A percentile compares a stretch with the other conserved stretches of the same genome.
These are phyloP conservation scores for Hassar affinis DNA, from an alignment of 2,113 vertebrate species.

Conservation along the genomic window DNA sequence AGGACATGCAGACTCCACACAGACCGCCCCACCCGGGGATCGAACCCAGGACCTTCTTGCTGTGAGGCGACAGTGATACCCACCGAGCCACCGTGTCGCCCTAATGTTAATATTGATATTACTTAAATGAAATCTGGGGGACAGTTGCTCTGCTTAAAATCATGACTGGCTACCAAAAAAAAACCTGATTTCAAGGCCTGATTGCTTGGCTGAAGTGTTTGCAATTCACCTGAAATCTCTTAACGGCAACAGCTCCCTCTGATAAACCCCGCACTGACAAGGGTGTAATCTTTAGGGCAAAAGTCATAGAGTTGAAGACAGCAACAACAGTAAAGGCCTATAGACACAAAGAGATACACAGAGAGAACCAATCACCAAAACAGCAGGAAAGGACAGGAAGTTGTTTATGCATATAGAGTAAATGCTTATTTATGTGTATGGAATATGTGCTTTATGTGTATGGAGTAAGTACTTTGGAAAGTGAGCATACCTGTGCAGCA, in stretches of 20 bases:
- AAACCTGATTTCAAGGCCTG: background rate
- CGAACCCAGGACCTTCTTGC: no score
- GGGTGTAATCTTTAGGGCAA: constrained; percentile 77
- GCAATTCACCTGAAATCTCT: constrained; percentile 75
- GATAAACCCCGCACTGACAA: constrained; percentile 74
- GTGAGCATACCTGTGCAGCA: constrained; percentile 72
- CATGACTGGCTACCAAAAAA: background rate
- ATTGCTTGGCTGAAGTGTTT: background rate
- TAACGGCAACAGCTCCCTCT: constrained; percentile 74
- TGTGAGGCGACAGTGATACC: no score
- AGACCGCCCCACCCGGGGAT: no score
- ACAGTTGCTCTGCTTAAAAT: background rate
- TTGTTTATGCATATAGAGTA: background rate
- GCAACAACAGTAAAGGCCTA: constrained; percentile 80
- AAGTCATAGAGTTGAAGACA: constrained; percentile 82
- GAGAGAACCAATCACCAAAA: background rate
- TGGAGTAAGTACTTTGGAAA: background rate
- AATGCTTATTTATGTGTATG: background rate
- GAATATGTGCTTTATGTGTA: no score
- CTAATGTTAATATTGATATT: background rate
- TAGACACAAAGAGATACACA: background rate
- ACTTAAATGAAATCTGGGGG: background rate
- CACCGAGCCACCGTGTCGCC: no score
- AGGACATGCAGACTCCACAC: no score
- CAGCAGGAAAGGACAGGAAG: background rate